phyloP scores from a whole-genome alignment of 2,113 vertebrate genomes.

The Ptyas mucosa region DNA sequence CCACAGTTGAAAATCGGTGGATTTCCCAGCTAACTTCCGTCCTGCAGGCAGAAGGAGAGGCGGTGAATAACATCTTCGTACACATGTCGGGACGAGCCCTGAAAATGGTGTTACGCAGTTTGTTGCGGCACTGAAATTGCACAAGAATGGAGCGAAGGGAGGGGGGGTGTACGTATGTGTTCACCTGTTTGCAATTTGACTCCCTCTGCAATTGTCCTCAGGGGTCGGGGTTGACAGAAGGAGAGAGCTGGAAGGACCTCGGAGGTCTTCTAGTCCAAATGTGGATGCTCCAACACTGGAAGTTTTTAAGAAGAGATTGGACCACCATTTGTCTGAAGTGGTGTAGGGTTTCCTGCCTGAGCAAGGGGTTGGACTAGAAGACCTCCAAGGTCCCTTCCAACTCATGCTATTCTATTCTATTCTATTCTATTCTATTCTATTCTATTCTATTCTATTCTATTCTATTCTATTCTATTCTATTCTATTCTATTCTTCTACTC shows the following conservation, averaged over 20 bases:
- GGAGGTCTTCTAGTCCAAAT: background rate
- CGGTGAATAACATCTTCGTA: background rate
- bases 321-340: too few relatives aligned
- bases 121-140: background rate
- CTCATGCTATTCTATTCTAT: too few relatives aligned
- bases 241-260: background rate
- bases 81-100: background rate
- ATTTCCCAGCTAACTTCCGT: background rate
- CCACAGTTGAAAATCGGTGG: background rate
- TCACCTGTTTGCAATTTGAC: background rate
- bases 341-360: too few relatives aligned
- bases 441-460: too few relatives aligned
- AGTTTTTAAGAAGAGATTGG: too few relatives aligned
- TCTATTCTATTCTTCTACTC: too few relatives aligned
- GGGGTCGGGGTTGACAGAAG: background rate
- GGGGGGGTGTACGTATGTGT: background rate
- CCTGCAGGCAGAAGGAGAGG: background rate
- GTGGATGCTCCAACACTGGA: too few relatives aligned
- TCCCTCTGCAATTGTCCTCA: background rate
- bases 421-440: too few relatives aligned
- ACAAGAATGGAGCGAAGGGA: background rate
- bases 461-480: too few relatives aligned
- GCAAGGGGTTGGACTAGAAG: too few relatives aligned
- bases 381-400: too few relatives aligned
- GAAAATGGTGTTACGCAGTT: background rate